A percentile compares a stretch with the other conserved stretches of the same genome.
phyloP scores from a whole-genome alignment of 2,113 vertebrate genomes.

The Oxygymnocypris stewartii region DNA sequence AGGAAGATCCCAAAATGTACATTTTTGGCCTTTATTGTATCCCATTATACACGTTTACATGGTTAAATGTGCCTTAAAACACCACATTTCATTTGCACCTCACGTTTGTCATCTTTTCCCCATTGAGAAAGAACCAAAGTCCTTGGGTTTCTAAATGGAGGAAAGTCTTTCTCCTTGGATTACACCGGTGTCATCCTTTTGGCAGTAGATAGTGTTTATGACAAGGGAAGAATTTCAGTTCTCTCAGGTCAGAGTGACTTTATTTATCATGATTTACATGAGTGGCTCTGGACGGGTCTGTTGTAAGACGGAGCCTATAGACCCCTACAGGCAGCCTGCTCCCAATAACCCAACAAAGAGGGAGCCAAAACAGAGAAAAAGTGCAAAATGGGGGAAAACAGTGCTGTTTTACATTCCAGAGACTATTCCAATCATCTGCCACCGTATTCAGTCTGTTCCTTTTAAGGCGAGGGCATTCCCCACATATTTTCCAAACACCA shows the following conservation, averaged over 20 bases:
- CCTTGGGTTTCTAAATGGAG: not conserved
- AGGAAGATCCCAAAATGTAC: not conserved
- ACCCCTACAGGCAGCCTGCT: not conserved
- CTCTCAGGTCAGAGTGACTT: not conserved
- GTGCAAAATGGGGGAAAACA: conserved; percentile 36
- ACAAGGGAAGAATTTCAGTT: not conserved
- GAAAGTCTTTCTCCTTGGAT: not conserved
- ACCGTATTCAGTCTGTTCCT: conserved; percentile 67
- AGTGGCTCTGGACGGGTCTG: not conserved
- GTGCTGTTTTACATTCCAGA: conserved; percentile 69
- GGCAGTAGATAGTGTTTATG: conserved; percentile 6
- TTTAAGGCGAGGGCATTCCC: conserved; percentile 73
- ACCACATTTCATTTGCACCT: not conserved
- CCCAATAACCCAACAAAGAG: not conserved
- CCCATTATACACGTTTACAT: not conserved
- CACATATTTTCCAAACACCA: conserved; percentile 70
- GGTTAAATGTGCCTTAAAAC: not conserved
- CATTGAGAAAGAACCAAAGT: not conserved
- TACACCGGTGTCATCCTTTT: not conserved
- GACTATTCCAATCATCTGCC: conserved; percentile 71
- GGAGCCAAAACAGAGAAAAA: conserved; percentile 24
- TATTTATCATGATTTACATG: not conserved
- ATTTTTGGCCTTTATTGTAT: not conserved
- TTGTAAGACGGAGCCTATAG: not conserved
- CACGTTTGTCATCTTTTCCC: not conserved